Base-by-base conservation (phyloP, 2,797 vertebrate species). In the Pempheris klunzingeri region DNA sequence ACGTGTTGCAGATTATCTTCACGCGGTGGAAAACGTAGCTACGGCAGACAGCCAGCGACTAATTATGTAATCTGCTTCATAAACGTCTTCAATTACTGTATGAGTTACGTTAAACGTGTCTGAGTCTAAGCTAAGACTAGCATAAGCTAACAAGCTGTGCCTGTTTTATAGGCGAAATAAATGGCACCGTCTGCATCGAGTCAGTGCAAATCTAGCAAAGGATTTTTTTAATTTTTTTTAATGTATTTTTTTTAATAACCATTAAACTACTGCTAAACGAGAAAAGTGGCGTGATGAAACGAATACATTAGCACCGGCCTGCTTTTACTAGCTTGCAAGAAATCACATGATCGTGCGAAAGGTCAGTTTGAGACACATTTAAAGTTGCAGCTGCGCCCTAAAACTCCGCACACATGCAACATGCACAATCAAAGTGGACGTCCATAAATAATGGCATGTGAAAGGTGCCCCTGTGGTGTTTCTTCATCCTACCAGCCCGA, bases 1-100 rank as follows among this genome's bases (percentile, higher is more conserved):
- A 92, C 88, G 90, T 92, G 91, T 75, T 58, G 77, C 60, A 30
- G 52, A 77, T 82, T 69, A 74, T 38, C 15, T 46, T 57, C 71
- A 53, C 71, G 87, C 81, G 63, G 69, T 17, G 32, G 1, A 20
- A 22, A 34, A 7, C 8, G 20, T 14, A 36, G 75, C 18, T 15
- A 0, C 22, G 0, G 36, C 24, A 36, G 55, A 12, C 38, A 4
- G 49, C 43, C 38, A 58, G 50, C 60, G 1, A 11, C n/a, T n/a
- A 3, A 22, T 43, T 38, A 2, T 30, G 11, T 9, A 22, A 41
- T 17, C 24, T 1, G 18, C 55, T 32, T 18, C 4, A 41, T n/a
- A 34, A 17, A 18, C 39, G 17, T 20, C 50, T 61, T 0, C 39
- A 22, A 18, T 34, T 14, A 5, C 22, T 11, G 4, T 14, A n/a